phyloP scores from a whole-genome alignment of 2,113 vertebrate genomes.

The Struthio camelus region DNA sequence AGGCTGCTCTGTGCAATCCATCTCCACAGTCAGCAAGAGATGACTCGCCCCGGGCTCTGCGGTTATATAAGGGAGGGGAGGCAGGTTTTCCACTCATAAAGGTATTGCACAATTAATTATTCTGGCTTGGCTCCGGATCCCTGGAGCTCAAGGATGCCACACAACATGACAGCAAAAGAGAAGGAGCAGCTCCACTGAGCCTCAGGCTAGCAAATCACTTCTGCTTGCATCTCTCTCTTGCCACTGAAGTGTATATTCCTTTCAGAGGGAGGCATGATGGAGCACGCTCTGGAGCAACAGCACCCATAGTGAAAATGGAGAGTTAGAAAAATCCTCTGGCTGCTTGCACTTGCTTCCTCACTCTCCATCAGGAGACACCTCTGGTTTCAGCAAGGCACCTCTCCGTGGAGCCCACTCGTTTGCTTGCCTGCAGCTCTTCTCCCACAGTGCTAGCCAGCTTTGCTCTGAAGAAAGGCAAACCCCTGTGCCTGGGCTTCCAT shows the following conservation, averaged over 20 bases:
- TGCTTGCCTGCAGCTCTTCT: background rate
- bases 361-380: background rate
- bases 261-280: background rate
- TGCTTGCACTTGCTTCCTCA: background rate
- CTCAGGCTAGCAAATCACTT: slow-evolving; percentile 54
- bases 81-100: slow-evolving; percentile 28
- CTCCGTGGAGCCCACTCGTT: fast-evolving
- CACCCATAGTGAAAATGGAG: no score
- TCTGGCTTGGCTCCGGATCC: background rate
- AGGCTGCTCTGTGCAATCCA: fast-evolving
- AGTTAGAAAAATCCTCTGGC: background rate
- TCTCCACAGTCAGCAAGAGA: background rate
- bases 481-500: fast-evolving
- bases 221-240: fast-evolving
- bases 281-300: background rate
- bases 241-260: background rate
- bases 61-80: background rate
- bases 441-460: background rate
- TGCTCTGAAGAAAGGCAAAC: background rate
- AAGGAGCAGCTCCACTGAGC: background rate
- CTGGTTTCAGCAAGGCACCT: background rate
- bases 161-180: background rate
- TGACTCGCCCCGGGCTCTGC: background rate
- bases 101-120: slow-evolving; percentile 58
- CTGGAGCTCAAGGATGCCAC: slow-evolving; percentile 17